Base-by-base conservation (phyloP, 1,140 invertebrate genomes). In the Dufourea novaeangliae region DNA sequence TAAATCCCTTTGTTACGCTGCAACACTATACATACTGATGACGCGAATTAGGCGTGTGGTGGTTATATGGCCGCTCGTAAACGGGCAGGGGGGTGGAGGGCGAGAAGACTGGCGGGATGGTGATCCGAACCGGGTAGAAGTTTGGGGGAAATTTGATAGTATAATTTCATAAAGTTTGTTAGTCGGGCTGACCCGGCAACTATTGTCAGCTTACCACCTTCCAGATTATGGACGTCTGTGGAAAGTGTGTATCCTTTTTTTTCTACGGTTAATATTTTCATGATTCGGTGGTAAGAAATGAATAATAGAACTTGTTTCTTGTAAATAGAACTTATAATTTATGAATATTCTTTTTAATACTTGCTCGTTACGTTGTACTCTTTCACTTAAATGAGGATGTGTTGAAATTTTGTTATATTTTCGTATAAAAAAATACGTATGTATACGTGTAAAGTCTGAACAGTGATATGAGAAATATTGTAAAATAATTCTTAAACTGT, bases 21-120 rank as follows among this genome's bases (percentile, higher is more conserved):
- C 39, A 29, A 57, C 59, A 61, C 52, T 64, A 78, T 78, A 67
- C 71, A 74, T 67, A 61, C 56, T 75, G 62, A 68, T 62, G 72
- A 68, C 44, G 63, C 14, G 70, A 67, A 61, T 77, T 71, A 73
- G 61, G 29, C 61, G 46, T 61, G 57, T 44, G 25, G 34, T 20
- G 32, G 59, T 66, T 50, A 32, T n/a, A 39, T 17, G 41, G 22
- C 4, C 29, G 34, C 34, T 61, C 66, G 46, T 37, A 39, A 39
- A 56, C 32, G 34, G 34, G 29, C 27, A 46, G 34, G 57, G 39
- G 25, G 12, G n/a, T n/a, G n/a, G n/a, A n/a, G n/a, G n/a, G 56
- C 25, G 2, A 12, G 29, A 57, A 4, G 32, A 20, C 11, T 2
- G 27, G 5, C 29, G 22, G 32, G 10, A 34, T 14, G 57, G n/a